These are phyloP conservation scores for Orthonyx spaldingii DNA, from an alignment of 2,113 vertebrate genomes.

Conservation along the genomic window DNA sequence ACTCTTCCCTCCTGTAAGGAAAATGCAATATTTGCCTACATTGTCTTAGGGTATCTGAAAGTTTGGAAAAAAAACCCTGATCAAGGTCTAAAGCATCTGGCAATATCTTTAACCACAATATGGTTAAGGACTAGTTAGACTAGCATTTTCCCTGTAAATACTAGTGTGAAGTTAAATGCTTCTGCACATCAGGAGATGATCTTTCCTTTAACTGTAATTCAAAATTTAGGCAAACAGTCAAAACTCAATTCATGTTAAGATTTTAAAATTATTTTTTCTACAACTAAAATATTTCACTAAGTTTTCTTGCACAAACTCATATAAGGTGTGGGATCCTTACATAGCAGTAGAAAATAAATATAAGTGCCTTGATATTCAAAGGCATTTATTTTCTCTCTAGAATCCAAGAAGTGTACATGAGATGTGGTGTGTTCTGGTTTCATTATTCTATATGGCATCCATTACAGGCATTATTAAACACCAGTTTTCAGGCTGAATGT, in stretches of 20 bases:
- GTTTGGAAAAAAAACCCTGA: neutral
- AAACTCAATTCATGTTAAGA: neutral
- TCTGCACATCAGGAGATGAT: neutral
- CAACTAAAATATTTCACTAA: neutral
- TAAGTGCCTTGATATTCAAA: neutral
- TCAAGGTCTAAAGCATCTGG: neutral
- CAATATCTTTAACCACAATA: neutral
- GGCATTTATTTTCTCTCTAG: neutral
- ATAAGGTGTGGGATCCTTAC: neutral
- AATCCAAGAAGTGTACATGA: neutral
- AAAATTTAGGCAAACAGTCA: neutral
- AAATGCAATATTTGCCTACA: neutral
- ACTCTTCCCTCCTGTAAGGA: neutral
- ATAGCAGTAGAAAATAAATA: neutral
- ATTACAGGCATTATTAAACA: neutral
- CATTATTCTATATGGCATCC: neutral
- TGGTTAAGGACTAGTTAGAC: neutral
- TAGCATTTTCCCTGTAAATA: neutral
- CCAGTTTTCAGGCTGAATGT: neutral
- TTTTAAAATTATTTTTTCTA: neutral
- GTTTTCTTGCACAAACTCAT: neutral
- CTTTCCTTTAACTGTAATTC: neutral
- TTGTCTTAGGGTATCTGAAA: neutral
- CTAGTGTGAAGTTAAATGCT: neutral
- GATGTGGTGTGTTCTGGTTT: neutral